Evolutionary conservation across 2,797 vertebrate genomes (phyloP).

Genomic region (Gobionotothen gibberifrons): DNA sequence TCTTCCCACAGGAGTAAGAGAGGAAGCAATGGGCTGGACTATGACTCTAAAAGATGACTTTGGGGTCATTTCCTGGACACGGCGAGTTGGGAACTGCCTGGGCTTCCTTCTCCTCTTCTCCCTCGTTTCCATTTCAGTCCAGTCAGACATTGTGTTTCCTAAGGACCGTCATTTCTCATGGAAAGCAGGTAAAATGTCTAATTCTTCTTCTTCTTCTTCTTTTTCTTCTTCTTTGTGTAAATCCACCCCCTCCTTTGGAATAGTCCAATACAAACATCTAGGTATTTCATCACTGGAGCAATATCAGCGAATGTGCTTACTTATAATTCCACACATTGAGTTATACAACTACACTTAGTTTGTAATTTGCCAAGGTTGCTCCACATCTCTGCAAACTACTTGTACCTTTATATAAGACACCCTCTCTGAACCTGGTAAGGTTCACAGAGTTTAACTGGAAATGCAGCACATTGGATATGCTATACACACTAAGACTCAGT

Average conservation of each 20-base stretch:
- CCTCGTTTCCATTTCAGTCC: constrained; percentile 83
- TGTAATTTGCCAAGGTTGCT: not conserved
- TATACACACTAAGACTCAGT: constrained; percentile 8
- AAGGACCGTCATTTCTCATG: constrained; percentile 91
- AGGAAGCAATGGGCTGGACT: constrained; percentile 89
- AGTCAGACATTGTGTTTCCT: constrained; percentile 85
- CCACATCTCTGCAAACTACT: not conserved
- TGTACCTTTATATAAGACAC: not conserved
- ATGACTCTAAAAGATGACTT: constrained; percentile 91
- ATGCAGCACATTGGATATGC: not conserved
- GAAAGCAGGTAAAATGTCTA: constrained; percentile 91
- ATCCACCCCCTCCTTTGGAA: not conserved
- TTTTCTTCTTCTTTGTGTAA: not conserved
- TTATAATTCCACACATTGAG: constrained; percentile 1
- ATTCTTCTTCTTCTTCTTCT: not conserved
- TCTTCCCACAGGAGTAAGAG: constrained; percentile 86
- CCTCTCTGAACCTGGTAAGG: constrained; percentile 6
- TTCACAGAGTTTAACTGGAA: not conserved
- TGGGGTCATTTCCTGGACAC: constrained; percentile 84
- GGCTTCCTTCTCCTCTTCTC: constrained; percentile 81
- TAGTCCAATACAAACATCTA: not conserved
- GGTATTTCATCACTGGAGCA: not conserved
- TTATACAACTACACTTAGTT: not conserved
- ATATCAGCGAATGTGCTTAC: not conserved
- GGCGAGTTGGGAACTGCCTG: constrained; percentile 82